Evolutionary conservation across 2,888 invertebrate species (phyloP), one percentile per base, ranked within the genome.

Genomic region (Watsonalla cultraria): DNA sequence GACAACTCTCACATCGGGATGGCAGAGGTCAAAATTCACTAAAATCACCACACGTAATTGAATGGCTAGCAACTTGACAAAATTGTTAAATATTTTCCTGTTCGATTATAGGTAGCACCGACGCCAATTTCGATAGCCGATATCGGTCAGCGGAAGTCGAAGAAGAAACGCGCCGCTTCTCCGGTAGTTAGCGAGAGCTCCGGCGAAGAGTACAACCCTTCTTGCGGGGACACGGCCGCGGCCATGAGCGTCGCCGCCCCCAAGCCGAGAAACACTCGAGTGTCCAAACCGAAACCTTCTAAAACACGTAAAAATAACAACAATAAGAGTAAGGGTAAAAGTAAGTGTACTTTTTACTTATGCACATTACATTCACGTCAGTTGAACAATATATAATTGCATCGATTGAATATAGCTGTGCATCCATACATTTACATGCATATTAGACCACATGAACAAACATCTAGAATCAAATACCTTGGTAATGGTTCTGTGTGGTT

Each of bases 171-270:
- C 46, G 79, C 80, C 0, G 82, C 84, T 2, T 87, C 90, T 6
- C 90, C 91, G 0, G 82, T 77, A 1, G 68, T 78, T 42, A 87
- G 90, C 57, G 86, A 81, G 35, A 90, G 90, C 59, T 91, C 91
- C 5, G 91, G 91, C 51, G 91, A 91, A 64, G 91, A 91, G 65
- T 91, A 91, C 53, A 87, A 90, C 60, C 90, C 91, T 5, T 67
- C 81, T 7, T 76, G 81, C 5, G 88, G 86, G 0, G 90, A 89
- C 55, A 85, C 84, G 5, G 78, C 84, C 5, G 82, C 86, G 2
- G 79, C 80, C 7, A 86, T 87, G 78, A 87, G 84, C 60, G 85
- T 89, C 39, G 89, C 82, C 0, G 85, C 90, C 4, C 83, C 89
- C 5, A 90, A 88, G 58, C 75, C 86, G 8, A 76, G 84, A n/a